These are phyloP conservation scores for Epizoanthus scotinus DNA, from an alignment of 92 coral and sea anemone genomes.

Conservation along the genomic window DNA sequence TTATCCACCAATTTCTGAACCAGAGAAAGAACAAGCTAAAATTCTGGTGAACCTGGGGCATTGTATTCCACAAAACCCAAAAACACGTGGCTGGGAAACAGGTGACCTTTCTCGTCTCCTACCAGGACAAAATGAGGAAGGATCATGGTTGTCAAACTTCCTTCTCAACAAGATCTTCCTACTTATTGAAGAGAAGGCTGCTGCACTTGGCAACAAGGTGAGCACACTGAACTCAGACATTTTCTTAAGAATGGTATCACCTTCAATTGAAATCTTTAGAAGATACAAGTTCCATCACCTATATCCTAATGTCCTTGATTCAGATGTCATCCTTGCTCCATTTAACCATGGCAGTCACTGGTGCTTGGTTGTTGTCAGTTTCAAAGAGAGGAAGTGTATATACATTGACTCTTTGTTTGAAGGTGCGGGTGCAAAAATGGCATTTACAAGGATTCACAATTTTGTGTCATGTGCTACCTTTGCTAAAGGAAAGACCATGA, in stretches of 20 bases:
- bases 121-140: conserved; percentile 29
- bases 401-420: conserved; percentile 55
- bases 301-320: conserved; percentile 38
- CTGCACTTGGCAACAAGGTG: conserved; percentile 45
- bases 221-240: conserved; percentile 57
- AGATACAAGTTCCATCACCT: conserved; percentile 42
- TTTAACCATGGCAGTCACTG: conserved; percentile 52
- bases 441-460: conserved; percentile 37
- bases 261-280: conserved; percentile 42
- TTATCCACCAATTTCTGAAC: too few species aligned
- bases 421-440: conserved; percentile 44
- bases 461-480: conserved; percentile 6
- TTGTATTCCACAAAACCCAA: too few species aligned
- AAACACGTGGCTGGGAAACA: too few species aligned
- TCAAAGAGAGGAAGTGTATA: conserved; percentile 40
- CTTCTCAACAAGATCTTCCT: conserved; percentile 42
- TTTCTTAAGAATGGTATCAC: conserved; percentile 43
- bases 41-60: too few species aligned
- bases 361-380: conserved; percentile 48
- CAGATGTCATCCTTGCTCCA: conserved; percentile 58
- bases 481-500: too few species aligned
- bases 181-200: conserved; percentile 47
- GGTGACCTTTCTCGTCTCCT: too few species aligned
- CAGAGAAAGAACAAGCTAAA: too few species aligned
- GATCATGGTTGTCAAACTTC: conserved; percentile 50